phyloP scores from a whole-genome alignment of 2,113 vertebrate species.

The Oncorhynchus keta region DNA sequence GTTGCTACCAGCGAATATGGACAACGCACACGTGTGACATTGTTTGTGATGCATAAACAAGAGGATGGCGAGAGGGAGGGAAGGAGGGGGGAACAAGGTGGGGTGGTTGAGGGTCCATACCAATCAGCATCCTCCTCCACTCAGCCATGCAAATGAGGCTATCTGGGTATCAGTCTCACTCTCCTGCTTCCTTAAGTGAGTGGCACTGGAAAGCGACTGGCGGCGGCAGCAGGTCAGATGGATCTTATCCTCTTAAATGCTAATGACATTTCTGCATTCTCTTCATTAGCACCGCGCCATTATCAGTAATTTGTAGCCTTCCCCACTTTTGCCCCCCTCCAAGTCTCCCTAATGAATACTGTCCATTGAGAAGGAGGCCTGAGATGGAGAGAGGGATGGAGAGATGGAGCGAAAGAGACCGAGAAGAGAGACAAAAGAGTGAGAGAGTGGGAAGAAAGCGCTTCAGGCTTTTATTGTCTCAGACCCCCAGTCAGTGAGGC shows the following conservation, averaged over 20 bases:
- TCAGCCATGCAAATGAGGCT: slow-evolving; percentile 95
- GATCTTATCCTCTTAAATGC: slow-evolving; percentile 96
- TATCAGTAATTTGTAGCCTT: slow-evolving; percentile 90
- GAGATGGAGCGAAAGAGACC: slow-evolving; percentile 1
- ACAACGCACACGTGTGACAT: slow-evolving; percentile 67
- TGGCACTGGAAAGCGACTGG: slow-evolving; percentile 89
- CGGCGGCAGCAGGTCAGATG: slow-evolving; percentile 82
- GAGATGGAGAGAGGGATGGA: slow-evolving; percentile 3
- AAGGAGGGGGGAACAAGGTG: slow-evolving; percentile 63
- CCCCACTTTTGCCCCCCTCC: slow-evolving; percentile 71
- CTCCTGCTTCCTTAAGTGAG: slow-evolving; percentile 80
- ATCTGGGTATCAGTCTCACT: slow-evolving; percentile 79
- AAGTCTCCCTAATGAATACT: slow-evolving; percentile 79
- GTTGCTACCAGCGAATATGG: slow-evolving; percentile 57
- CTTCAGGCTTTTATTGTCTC: slow-evolving; percentile 77
- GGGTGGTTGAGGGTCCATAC: slow-evolving; percentile 76
- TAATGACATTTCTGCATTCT: slow-evolving; percentile 97
- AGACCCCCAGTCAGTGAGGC: slow-evolving; percentile 67
- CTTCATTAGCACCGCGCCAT: slow-evolving; percentile 86
- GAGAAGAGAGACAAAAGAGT: slow-evolving; percentile 19
- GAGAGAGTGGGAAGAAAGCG: slow-evolving; percentile 73
- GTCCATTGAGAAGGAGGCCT: slow-evolving; percentile 73
- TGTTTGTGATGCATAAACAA: slow-evolving; percentile 85
- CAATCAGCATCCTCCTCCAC: slow-evolving; percentile 90
- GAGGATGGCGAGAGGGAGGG: slow-evolving; percentile 79